A percentile compares a stretch with the other conserved stretches of the same genome.
Conservation (phyloP, 2,888 invertebrate species). For the Drosophila nr. perissopoda region DNA sequence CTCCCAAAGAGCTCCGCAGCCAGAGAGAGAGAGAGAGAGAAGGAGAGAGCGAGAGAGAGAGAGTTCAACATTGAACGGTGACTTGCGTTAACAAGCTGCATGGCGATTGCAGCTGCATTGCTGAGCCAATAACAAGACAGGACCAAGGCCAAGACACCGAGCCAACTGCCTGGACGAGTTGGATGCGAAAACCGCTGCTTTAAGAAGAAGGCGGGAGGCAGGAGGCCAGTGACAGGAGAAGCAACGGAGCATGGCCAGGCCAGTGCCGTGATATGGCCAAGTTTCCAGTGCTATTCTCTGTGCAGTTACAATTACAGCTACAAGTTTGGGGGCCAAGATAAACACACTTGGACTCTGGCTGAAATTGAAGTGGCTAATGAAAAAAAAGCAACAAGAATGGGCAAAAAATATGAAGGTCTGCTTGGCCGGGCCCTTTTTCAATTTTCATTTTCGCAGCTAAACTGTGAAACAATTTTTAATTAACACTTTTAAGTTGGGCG, state of each 20-base stretch:
- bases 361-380: constrained; percentile 75
- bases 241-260: neutral
- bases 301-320: constrained; percentile 62
- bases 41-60: constrained; percentile 1
- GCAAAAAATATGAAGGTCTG: constrained; percentile 56
- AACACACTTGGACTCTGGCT: constrained; percentile 73
- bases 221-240: neutral
- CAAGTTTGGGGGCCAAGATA: constrained; percentile 75
- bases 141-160: constrained; percentile 44
- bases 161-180: constrained; percentile 8
- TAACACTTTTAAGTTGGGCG: constrained; percentile 81
- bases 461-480: constrained; percentile 83
- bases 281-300: constrained; percentile 45
- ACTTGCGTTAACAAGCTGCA: constrained; percentile 57
- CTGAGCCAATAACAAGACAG: neutral
- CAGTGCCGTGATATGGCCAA: constrained; percentile 57
- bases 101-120: constrained; percentile 28
- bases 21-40: neutral
- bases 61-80: constrained; percentile 42
- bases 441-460: constrained; percentile 83
- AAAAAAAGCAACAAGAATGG: constrained; percentile 47
- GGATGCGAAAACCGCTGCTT: constrained; percentile 28
- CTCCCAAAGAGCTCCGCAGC: constrained; percentile 1
- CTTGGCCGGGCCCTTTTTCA: constrained; percentile 72
- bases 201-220: constrained; percentile 7